Percentiles rank a stretch among this genome's conserved stretches.
These are phyloP conservation scores for Stigmatopora argus DNA, from an alignment of 2,113 vertebrate species.

Conservation along the genomic window DNA sequence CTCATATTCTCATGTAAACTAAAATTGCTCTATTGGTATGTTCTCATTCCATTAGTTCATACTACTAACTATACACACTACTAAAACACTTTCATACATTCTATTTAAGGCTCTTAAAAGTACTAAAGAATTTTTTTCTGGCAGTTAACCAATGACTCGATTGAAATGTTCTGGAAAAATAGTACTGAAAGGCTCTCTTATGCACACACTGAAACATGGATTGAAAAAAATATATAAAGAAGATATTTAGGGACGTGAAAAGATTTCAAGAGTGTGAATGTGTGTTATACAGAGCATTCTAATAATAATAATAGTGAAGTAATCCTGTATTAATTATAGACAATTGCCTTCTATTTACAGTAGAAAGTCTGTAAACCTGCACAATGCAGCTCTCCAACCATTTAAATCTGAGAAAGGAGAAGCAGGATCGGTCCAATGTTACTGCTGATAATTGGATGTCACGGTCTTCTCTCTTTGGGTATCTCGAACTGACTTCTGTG, in stretches of 20 bases:
- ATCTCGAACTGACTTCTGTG: conserved; percentile 28
- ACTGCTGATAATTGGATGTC: conserved; percentile 43
- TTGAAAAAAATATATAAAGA: no score
- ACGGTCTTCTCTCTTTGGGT: conserved; percentile 26
- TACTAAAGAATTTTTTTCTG: no score
- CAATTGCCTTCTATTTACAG: neutral
- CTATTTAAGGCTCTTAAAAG: neutral
- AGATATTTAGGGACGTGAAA: no score
- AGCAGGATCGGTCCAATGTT: conserved; percentile 25
- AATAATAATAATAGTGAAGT: neutral
- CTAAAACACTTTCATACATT: neutral
- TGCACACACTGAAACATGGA: no score
- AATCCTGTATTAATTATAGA: neutral
- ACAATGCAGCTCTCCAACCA: conserved; percentile 12
- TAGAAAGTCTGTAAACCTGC: conserved; percentile 1
- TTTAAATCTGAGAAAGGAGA: conserved; percentile 18
- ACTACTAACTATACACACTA: neutral
- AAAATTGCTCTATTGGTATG: neutral
- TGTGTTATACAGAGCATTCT: no score
- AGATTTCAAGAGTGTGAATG: no score
- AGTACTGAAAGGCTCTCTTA: neutral
- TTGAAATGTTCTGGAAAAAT: neutral
- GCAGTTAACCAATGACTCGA: neutral
- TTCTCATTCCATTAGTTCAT: neutral
- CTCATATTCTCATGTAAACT: neutral